phyloP scores from a whole-genome alignment of 1,140 invertebrate species.

The Oryctes rhinoceros region DNA sequence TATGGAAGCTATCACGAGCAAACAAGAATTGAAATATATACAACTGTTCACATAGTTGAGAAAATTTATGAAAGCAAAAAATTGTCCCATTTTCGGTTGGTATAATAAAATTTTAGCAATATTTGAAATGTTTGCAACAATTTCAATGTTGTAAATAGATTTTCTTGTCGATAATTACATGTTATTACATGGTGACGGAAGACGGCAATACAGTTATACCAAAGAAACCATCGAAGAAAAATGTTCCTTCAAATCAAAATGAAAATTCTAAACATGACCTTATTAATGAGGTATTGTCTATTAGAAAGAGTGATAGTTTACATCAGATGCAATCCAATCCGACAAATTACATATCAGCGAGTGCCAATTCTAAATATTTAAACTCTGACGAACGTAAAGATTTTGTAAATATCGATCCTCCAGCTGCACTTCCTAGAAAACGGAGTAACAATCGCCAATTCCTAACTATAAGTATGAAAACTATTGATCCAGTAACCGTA shows the following conservation, averaged over 20 bases:
- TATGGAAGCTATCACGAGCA: too few relatives aligned
- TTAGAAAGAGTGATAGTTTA: background rate
- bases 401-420: conserved; percentile 44
- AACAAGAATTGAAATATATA: too few relatives aligned
- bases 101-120: too few relatives aligned
- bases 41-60: too few relatives aligned
- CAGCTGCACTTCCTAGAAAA: conserved; percentile 56
- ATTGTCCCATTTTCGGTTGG: too few relatives aligned
- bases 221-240: background rate
- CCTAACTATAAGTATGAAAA: conserved; percentile 21
- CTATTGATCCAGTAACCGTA: background rate
- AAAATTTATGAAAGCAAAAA: too few relatives aligned
- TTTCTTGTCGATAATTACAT: background rate
- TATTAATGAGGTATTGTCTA: background rate
- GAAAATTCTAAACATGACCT: conserved; percentile 10
- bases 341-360: background rate
- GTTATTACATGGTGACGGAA: background rate
- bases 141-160: too few relatives aligned
- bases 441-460: conserved; percentile 53
- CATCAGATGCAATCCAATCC: background rate
- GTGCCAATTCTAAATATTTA: background rate
- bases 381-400: background rate
- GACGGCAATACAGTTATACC: background rate
- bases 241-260: conserved; percentile 17
- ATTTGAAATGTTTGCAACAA: too few relatives aligned